Conservation (phyloP, 2,888 invertebrate genomes). For the Prosopocoilus inquinatus region DNA sequence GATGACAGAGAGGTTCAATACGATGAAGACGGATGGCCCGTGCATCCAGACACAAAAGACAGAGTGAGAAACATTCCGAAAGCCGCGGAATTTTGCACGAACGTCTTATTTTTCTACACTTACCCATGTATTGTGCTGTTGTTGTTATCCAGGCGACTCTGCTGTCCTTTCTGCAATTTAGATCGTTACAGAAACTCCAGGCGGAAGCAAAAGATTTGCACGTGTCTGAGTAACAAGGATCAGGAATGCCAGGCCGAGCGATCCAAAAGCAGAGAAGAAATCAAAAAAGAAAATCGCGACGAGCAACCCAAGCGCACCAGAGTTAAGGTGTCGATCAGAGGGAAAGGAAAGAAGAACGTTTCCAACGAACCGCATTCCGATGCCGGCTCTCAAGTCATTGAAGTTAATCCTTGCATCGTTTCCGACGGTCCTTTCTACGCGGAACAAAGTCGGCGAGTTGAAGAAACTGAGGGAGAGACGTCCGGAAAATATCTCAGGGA, state of each 20-base stretch:
- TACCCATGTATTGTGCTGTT: constrained; percentile 51
- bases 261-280: not conserved
- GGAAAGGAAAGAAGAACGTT: no score
- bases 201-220: not conserved
- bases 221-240: not conserved
- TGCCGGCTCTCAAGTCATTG: no score
- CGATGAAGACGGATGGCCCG: constrained; percentile 58
- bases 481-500: no score
- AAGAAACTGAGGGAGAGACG: no score
- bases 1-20: constrained; percentile 50
- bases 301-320: not conserved
- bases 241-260: not conserved
- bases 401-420: no score
- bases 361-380: no score
- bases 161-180: constrained; percentile 29
- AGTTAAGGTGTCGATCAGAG: no score
- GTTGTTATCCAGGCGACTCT: constrained; percentile 30
- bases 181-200: no score
- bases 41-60: constrained; percentile 58
- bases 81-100: constrained; percentile 55
- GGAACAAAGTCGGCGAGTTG: no score
- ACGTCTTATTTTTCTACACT: constrained; percentile 57
- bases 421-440: no score
- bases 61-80: constrained; percentile 49
- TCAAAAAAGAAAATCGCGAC: not conserved